phyloP scores from a whole-genome alignment of 2,797 vertebrate species.

The Takifugu ocellatus region DNA sequence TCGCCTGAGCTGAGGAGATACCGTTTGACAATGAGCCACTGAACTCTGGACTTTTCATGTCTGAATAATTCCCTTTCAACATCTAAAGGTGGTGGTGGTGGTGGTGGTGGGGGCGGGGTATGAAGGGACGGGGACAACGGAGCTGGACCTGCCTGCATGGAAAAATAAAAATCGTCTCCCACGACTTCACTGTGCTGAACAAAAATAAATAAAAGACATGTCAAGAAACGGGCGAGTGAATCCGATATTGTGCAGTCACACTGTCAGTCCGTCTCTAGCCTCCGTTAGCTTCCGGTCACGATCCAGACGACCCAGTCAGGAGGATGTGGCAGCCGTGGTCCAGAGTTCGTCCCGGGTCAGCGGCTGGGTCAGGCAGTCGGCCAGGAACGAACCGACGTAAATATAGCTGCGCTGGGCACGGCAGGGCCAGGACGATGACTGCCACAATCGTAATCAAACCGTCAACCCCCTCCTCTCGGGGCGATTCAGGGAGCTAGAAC shows the following conservation, averaged over 20 bases:
- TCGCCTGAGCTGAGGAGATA: conserved; percentile 44
- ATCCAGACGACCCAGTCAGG: conserved; percentile 41
- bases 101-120: conserved; percentile 23
- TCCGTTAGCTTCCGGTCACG: conserved; percentile 49
- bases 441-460: conserved; percentile 18
- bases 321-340: conserved; percentile 69
- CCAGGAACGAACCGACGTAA: conserved; percentile 51
- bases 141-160: conserved; percentile 15
- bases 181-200: neutral
- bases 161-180: conserved; percentile 10
- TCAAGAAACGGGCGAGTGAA: no score
- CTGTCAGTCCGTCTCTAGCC: conserved; percentile 52
- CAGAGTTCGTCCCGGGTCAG: conserved; percentile 68
- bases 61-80: conserved; percentile 60
- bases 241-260: conserved; percentile 21
- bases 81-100: conserved; percentile 41
- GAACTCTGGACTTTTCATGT: conserved; percentile 52
- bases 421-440: conserved; percentile 32
- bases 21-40: conserved; percentile 41
- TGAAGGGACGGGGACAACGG: conserved; percentile 35
- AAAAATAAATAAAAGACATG: conserved; percentile 17
- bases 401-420: conserved; percentile 38
- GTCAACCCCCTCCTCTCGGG: conserved; percentile 1
- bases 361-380: conserved; percentile 44
- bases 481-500: conserved; percentile 3